Conservation (phyloP, 2,888 invertebrate species). For the Drosophila monieri region DNA sequence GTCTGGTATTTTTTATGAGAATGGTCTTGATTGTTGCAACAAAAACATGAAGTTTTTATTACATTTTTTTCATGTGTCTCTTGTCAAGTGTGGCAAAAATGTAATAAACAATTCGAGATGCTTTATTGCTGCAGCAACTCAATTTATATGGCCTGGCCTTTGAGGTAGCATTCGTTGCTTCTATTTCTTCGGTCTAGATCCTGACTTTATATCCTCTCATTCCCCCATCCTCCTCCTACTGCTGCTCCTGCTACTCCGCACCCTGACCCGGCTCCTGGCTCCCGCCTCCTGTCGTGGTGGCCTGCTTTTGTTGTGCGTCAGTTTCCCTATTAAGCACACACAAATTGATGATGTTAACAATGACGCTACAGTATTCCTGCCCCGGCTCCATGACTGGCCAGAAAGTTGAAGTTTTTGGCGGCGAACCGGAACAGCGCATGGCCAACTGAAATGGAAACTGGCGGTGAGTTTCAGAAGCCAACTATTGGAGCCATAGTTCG, state of each 20-base stretch:
- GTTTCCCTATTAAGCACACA: conserved; percentile 80
- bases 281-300: conserved; percentile 40
- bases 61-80: not conserved
- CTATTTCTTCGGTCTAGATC: conserved; percentile 19
- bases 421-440: conserved; percentile 66
- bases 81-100: conserved; percentile 71
- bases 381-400: conserved; percentile 69
- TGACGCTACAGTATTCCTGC: conserved; percentile 72
- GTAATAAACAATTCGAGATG: conserved; percentile 75
- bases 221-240: conserved; percentile 5
- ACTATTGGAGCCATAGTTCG: conserved; percentile 68
- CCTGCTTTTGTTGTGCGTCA: conserved; percentile 74
- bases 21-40: no score
- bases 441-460: conserved; percentile 62
- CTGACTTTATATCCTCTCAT: conserved; percentile 1
- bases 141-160: conserved; percentile 67
- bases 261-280: conserved; percentile 19
- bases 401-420: conserved; percentile 63
- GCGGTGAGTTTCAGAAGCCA: conserved; percentile 21
- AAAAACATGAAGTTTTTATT: not conserved
- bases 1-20: no score
- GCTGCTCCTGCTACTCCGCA: not conserved
- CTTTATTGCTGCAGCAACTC: conserved; percentile 72
- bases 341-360: conserved; percentile 80
- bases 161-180: conserved; percentile 53